Evolutionary conservation across 2,797 vertebrate species (phyloP), one percentile per base, ranked within the genome.

Genomic region (Typhlichthys subterraneus): DNA sequence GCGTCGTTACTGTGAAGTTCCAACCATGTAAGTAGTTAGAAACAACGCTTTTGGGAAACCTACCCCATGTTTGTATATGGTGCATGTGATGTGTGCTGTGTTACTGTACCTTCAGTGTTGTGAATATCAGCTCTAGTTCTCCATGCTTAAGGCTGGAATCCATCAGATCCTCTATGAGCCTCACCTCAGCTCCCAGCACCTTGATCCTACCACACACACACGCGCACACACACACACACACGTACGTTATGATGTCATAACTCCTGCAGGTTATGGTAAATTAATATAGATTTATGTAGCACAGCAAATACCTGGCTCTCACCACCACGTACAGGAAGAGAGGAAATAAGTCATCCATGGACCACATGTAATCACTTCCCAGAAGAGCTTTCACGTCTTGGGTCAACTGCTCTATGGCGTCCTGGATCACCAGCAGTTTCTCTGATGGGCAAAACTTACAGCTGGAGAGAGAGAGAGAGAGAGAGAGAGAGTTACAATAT

Each of bases 321-420:
- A 48, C 11, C 46, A 48, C 53, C 2, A 79, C 2, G 6, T 48
- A 48, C 1, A 48, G 46, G 46, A 48, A 48, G 46, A 48, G 46
- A 48, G 46, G 46, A n/a, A 48, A 48, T 11, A 48, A n/a, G 46
- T 48, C 46, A 11, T 48, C 46, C 46, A 48, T 48, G 46, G 46
- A 48, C 46, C 46, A 48, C 46, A 48, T 9, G 46, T 12, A 48
- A 4, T 48, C 11, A 11, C 11, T n/a, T 4, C 46, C 46, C 3
- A 12, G 11, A 9, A 48, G 11, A 12, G 4, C 11, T 12, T 12
- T n/a, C 46, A 48, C 46, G 1, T 48, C 46, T 11, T 48, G 46
- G 11, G 46, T 48, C 46, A 48, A 11, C 12, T 48, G 11, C 9
- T 48, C 11, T 4, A 48, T 12, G 11, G 46, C 11, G 9, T 11